Percentiles rank a stretch among this genome's conserved stretches.
Conservation (phyloP, 2,113 vertebrate species). For the Bubalus kerabau region DNA sequence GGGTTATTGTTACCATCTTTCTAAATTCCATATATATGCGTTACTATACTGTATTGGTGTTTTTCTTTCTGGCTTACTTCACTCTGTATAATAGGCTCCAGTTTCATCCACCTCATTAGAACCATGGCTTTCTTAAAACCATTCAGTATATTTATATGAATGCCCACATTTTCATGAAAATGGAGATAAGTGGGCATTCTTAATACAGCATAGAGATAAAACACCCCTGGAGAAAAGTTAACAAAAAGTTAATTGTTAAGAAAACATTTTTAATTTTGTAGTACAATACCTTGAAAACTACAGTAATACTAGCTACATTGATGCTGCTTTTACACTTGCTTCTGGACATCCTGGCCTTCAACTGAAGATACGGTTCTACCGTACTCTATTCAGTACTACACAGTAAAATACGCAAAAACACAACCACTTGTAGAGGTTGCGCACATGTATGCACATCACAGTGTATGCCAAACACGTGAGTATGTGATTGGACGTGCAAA, state of each 20-base stretch:
- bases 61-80: too few relatives aligned
- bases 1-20: too few relatives aligned
- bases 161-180: background rate
- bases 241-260: background rate
- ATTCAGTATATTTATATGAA: background rate
- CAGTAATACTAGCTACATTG: background rate
- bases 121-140: background rate
- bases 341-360: background rate
- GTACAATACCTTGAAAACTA: background rate
- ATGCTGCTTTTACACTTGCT: background rate
- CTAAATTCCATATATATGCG: too few relatives aligned
- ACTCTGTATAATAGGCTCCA: too few relatives aligned
- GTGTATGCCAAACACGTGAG: background rate
- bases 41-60: too few relatives aligned
- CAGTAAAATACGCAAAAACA: background rate
- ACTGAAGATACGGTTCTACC: background rate
- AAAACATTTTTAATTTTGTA: background rate
- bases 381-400: background rate
- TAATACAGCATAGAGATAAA: background rate
- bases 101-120: too few relatives aligned
- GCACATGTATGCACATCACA: accelerated
- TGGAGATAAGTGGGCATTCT: background rate
- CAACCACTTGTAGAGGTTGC: background rate
- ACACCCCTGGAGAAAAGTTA: background rate
- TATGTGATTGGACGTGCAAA: background rate